These are phyloP conservation scores for Griposia aprilina DNA, from an alignment of 2,888 invertebrate species.

Conservation along the genomic window DNA sequence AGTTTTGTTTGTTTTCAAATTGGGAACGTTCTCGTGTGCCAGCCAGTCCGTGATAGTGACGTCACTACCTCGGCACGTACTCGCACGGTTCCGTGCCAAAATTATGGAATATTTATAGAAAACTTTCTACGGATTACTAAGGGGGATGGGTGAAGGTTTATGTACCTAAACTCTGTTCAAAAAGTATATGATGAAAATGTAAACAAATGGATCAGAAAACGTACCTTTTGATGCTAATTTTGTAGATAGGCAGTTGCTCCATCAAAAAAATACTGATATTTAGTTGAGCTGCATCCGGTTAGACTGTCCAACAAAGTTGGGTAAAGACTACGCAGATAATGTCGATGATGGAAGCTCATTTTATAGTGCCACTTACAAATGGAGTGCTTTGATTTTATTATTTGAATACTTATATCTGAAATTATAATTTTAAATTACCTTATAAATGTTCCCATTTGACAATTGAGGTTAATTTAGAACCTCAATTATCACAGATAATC, in stretches of 20 bases:
- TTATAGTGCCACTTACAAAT: no score
- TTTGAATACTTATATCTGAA: no score
- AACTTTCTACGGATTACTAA: slow-evolving; percentile 37
- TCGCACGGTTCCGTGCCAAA: slow-evolving; percentile 38
- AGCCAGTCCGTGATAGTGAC: slow-evolving; percentile 20
- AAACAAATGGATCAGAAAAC: background rate
- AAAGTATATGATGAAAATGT: background rate
- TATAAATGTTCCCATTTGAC: no score
- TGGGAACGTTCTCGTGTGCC: slow-evolving; percentile 29
- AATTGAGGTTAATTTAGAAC: no score
- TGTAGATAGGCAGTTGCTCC: no score
- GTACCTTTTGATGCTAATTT: background rate
- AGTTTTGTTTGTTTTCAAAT: slow-evolving; percentile 41
- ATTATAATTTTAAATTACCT: no score
- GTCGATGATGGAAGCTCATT: background rate
- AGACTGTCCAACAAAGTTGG: background rate
- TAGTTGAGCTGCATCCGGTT: background rate
- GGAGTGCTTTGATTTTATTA: no score
- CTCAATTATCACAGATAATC: no score
- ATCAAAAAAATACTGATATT: no score
- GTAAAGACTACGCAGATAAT: background rate
- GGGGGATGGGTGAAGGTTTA: background rate
- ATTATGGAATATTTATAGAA: slow-evolving; percentile 48
- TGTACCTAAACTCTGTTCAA: background rate
- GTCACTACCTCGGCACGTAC: slow-evolving; percentile 28